Base-by-base conservation (phyloP, 2,113 vertebrate genomes). In the Nycticorax nycticorax region DNA sequence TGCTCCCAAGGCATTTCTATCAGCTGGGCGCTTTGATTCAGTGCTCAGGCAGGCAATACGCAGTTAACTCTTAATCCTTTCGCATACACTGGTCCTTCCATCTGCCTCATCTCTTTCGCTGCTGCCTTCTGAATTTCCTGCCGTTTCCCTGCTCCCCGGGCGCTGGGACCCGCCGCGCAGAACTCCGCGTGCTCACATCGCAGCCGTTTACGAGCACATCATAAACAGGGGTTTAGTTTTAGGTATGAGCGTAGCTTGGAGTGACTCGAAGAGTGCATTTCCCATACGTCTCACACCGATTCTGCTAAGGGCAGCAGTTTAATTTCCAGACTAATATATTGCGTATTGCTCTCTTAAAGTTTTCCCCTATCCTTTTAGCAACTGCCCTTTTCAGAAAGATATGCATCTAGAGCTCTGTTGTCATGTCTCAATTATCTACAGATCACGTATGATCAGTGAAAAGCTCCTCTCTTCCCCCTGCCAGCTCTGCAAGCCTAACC, bases 281-380 rank as follows among this genome's bases (percentile, higher is more conserved):
- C 10, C 23, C 8, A 0, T 37, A 16, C 0, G 0, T 63, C 37
- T 43, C 24, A 30, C 35, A 76, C 28, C 20, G 21, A 35, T 43
- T 68, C 71, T 8, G 1, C 75, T 86, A 35, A 30, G 16, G 23
- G 43, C 32, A 74, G 32, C 48, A 37, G 19, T 75, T 81, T 81
- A 39, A 77, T 94, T 95, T 80, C 37, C 66, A 60, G 62, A 18
- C n/a, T 64, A 30, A 68, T 45, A 60, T 62, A 50, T 62, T 75
- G 52, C 22, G 17, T 35, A 57, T 57, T 89, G 66, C 78, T 92
- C 66, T 91, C 45, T 68, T 67, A 22, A 60, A 35, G 21, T 71
- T 85, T 87, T 45, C 27, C 56, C 4, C 23, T 15, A 23, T 21
- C 32, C 43, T 74, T 64, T 78, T 79, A 85, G 79, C 39, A 86